Evolutionary conservation across 2,888 invertebrate genomes (phyloP), one percentile per base, ranked within the genome.

Genomic region (Epirrhoe alternata): DNA sequence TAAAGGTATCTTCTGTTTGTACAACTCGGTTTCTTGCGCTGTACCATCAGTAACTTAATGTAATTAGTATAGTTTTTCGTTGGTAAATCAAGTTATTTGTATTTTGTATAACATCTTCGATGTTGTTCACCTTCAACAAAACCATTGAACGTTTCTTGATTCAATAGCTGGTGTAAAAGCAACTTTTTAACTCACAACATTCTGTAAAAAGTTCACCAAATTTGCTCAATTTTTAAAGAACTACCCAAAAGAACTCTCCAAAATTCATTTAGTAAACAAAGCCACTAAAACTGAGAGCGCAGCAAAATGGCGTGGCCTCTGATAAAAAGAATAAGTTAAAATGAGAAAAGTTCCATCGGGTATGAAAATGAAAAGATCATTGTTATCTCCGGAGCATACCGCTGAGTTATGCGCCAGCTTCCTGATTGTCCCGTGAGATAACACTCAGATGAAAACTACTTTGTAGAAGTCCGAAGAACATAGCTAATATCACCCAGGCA

Each of bases 331-430:
- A 85, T 86, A 88, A 89, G 87, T 90, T 90, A 81, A 86, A 91
- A 90, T 89, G 89, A 88, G 89, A 90, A 90, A 92, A 92, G 86
- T 90, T 92, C 85, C 83, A 83, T 89, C 87, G 86, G 86, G 89
- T 89, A 89, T 88, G 88, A 88, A 64, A 90, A 90, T 87, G 86
- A 86, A 88, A 86, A 88, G 85, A 87, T 89, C 87, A 83, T 80
- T 80, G 84, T 86, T 90, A 89, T 89, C 89, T 87, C 73, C 70
- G 72, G 74, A 67, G 83, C 84, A 86, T 85, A 86, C 86, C 86
- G 85, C 87, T 86, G 86, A 89, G 83, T 89, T 86, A 89, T 83
- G 81, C 79, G 75, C 74, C 66, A 77, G 75, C 77, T 79, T 72
- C 70, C 68, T 77, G 79, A 84, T 84, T 84, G 81, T 83, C 79